Conservation (phyloP, 2,888 invertebrate genomes). For the Periphyllus acericola region DNA sequence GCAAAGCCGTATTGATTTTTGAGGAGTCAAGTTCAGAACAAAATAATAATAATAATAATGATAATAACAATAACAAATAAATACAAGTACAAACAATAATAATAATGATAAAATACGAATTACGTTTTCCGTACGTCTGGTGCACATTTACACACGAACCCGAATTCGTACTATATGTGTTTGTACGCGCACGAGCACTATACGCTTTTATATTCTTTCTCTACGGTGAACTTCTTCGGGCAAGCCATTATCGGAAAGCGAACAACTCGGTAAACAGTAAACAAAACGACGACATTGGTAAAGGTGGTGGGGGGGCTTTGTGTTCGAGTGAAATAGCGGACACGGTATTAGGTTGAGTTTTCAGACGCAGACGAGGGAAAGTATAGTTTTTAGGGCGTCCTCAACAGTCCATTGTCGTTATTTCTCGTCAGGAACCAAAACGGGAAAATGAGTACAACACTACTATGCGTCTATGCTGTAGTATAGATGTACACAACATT, state of each 20-base stretch:
- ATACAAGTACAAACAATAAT: neutral
- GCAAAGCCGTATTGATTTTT: neutral
- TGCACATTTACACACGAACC: neutral
- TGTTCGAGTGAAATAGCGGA: neutral
- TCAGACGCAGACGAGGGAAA: neutral
- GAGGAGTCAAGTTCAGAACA: neutral
- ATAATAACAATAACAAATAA: no score
- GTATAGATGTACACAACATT: neutral
- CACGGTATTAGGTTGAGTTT: neutral
- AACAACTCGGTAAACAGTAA: neutral
- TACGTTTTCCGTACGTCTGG: neutral
- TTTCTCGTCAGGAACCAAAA: neutral
- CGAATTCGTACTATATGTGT: neutral
- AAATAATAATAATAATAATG: neutral
- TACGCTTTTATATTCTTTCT: neutral
- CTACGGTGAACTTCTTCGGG: neutral
- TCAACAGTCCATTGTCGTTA: neutral
- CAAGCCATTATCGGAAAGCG: neutral
- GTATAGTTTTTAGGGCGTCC: neutral
- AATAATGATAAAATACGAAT: neutral
- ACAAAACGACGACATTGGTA: neutral
- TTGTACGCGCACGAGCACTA: neutral
- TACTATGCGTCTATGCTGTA: neutral
- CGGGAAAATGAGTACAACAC: neutral
- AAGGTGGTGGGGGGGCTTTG: neutral